These are phyloP conservation scores for Tromatobia lineatoria DNA, from an alignment of 2,888 invertebrate species.

Conservation along the genomic window DNA sequence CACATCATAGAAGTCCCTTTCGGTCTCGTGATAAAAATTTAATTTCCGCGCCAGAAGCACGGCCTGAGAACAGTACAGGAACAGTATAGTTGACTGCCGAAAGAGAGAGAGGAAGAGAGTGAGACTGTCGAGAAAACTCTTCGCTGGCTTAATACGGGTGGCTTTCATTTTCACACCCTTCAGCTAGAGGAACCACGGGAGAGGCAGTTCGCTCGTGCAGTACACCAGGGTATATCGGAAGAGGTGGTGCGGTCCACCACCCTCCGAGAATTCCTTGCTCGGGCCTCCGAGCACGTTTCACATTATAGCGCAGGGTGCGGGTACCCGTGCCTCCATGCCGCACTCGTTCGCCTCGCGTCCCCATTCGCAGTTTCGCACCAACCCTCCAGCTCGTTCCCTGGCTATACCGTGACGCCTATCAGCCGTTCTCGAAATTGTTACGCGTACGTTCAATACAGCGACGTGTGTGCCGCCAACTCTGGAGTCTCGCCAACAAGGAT, in stretches of 20 bases:
- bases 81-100: conserved; percentile 51
- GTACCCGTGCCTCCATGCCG: conserved; percentile 63
- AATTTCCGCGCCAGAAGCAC: conserved; percentile 68
- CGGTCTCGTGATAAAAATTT: conserved; percentile 68
- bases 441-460: conserved; percentile 51
- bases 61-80: conserved; percentile 57
- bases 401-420: conserved; percentile 56
- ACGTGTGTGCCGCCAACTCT: conserved; percentile 10
- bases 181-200: conserved; percentile 41
- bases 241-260: conserved; percentile 71
- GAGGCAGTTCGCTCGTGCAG: conserved; percentile 41
- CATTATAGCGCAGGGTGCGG: conserved; percentile 77
- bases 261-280: conserved; percentile 77
- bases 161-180: conserved; percentile 69
- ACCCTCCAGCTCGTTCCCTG: conserved; percentile 60
- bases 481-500: background rate
- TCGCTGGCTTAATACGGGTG: conserved; percentile 65
- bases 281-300: conserved; percentile 80
- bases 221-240: conserved; percentile 34
- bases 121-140: conserved; percentile 55
- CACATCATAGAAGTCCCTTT: conserved; percentile 60
- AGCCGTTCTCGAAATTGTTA: conserved; percentile 67
- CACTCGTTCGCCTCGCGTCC: conserved; percentile 63
- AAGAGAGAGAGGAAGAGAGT: conserved; percentile 26
- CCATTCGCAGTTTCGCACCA: conserved; percentile 70